Evolutionary conservation across 2,797 vertebrate species (phyloP).

Genomic region (Syngnathus acus): DNA sequence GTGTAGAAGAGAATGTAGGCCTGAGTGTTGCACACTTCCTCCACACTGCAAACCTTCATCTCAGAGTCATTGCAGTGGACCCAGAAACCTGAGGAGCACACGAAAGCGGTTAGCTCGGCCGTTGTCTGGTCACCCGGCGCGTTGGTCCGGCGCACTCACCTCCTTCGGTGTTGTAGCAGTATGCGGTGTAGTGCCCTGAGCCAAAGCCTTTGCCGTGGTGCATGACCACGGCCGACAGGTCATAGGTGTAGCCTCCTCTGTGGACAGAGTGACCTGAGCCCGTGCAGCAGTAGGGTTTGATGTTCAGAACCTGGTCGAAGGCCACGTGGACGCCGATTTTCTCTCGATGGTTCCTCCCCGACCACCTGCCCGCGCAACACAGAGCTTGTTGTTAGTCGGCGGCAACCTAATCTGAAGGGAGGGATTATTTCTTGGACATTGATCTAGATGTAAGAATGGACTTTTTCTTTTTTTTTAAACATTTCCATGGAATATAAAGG

Average conservation of each 20-base stretch:
- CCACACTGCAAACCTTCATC: slow-evolving; percentile 97
- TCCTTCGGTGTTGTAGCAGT: slow-evolving; percentile 99
- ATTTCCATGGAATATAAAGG: neutral
- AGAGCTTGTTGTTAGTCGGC: neutral
- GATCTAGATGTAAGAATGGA: neutral
- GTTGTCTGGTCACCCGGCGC: too few species aligned
- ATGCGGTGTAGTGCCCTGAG: slow-evolving; percentile 99
- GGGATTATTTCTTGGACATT: neutral
- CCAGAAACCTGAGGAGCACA: slow-evolving; percentile 83
- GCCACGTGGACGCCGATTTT: slow-evolving; percentile 98
- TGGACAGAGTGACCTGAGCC: slow-evolving; percentile 81
- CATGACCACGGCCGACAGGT: slow-evolving; percentile 99
- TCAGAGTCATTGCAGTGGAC: slow-evolving; percentile 99
- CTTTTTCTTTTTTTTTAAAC: neutral
- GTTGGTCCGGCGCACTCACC: slow-evolving; percentile 70
- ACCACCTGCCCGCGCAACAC: slow-evolving; percentile 80
- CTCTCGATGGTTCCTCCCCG: slow-evolving; percentile 97
- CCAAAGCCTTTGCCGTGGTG: slow-evolving; percentile 99
- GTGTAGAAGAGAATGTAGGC: slow-evolving; percentile 99
- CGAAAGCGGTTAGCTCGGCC: neutral
- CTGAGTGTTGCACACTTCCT: slow-evolving; percentile 99
- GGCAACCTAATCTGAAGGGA: too few species aligned
- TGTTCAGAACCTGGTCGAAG: slow-evolving; percentile 97
- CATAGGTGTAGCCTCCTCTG: slow-evolving; percentile 89
- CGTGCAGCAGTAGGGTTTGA: slow-evolving; percentile 97